phyloP scores from a whole-genome alignment of 2,113 vertebrate species.

The Myodes glareolus region DNA sequence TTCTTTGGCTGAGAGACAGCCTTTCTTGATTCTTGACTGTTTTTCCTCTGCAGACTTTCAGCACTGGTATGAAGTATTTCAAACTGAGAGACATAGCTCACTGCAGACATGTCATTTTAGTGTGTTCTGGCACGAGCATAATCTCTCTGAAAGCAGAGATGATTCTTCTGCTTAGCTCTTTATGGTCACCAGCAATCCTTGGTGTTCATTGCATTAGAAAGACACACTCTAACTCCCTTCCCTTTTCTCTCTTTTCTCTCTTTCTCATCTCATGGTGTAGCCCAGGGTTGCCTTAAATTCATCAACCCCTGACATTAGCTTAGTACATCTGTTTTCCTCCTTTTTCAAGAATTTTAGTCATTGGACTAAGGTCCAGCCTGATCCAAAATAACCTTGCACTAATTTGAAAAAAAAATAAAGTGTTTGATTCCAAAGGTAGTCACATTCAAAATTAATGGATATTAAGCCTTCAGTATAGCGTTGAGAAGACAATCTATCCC shows the following conservation, averaged over 20 bases:
- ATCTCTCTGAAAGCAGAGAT: not conserved
- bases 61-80: not conserved
- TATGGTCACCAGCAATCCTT: not conserved
- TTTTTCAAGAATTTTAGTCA: not conserved
- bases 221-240: not conserved
- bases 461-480: not conserved
- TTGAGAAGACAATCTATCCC: not conserved
- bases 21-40: not conserved
- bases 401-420: not conserved
- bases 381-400: not conserved
- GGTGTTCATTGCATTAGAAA: not conserved
- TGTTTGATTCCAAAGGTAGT: not conserved
- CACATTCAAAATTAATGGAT: not conserved
- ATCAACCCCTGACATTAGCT: not conserved
- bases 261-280: not conserved
- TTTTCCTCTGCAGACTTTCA: not conserved
- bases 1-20: rapidly evolving
- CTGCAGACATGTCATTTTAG: not conserved
- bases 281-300: not conserved
- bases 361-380: not conserved
- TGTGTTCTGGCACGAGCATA: not conserved
- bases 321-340: not conserved
- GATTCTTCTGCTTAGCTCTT: not conserved
- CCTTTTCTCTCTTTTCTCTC: not conserved
- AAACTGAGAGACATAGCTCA: not conserved